phyloP scores from a whole-genome alignment of 2,797 vertebrate species.

The Manis javanica region DNA sequence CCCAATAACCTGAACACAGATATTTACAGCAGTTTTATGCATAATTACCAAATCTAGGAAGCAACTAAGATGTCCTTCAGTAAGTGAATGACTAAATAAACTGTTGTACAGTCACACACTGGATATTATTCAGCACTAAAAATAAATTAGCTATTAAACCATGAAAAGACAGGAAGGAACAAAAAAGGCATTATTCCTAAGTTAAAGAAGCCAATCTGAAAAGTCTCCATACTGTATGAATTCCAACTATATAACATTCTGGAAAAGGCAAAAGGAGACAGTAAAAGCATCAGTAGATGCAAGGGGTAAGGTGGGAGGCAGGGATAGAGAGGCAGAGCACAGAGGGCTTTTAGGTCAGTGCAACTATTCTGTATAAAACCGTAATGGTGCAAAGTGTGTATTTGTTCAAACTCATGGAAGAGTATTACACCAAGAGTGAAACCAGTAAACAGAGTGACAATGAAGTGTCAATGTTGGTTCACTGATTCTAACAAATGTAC shows the following conservation, averaged over 20 bases:
- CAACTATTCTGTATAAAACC: background rate
- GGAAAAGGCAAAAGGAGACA: background rate
- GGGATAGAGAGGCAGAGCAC: background rate
- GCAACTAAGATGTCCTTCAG: background rate
- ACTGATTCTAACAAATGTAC: fast-evolving
- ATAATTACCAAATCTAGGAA: background rate
- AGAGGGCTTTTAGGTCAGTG: background rate
- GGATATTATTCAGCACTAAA: background rate
- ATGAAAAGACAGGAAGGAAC: background rate
- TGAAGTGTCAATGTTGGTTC: background rate
- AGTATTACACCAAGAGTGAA: background rate
- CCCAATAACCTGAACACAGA: background rate
- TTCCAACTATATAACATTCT: background rate
- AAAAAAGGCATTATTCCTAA: background rate
- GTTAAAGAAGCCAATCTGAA: background rate
- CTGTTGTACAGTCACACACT: background rate
- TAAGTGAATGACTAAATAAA: background rate
- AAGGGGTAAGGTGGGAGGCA: background rate
- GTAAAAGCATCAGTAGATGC: background rate
- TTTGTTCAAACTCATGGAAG: background rate
- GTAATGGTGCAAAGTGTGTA: background rate
- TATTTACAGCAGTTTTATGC: background rate
- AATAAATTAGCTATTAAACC: background rate
- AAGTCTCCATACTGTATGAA: background rate
- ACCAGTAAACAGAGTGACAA: background rate